A percentile compares a stretch with the other conserved stretches of the same genome.
Evolutionary conservation across 1,140 invertebrate genomes (phyloP).

Genomic region (Liolophura sinensis): DNA sequence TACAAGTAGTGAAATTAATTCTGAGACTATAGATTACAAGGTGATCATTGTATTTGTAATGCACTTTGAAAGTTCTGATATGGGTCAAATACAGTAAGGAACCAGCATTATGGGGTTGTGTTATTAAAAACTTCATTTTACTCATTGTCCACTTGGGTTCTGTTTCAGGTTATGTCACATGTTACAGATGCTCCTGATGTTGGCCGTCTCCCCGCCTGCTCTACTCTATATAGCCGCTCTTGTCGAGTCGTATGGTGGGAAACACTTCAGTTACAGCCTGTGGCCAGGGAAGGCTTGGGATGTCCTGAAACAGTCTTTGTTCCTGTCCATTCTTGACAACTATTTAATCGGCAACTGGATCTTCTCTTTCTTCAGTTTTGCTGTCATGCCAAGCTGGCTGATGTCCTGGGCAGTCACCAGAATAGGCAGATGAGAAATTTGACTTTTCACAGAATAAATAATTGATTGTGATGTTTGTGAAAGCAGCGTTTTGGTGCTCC

Average conservation of each 20-base stretch:
- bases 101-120: not conserved
- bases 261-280: constrained; percentile 15
- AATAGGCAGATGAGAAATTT: too few relatives aligned
- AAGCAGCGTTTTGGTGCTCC: too few relatives aligned
- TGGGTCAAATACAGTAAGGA: not conserved
- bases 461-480: too few relatives aligned
- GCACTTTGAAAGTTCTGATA: not conserved
- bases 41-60: not conserved
- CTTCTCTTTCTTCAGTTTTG: constrained; percentile 63
- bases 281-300: constrained; percentile 29
- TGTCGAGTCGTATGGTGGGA: constrained; percentile 20
- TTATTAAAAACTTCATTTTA: not conserved
- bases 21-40: constrained; percentile 6
- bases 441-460: too few relatives aligned
- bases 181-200: constrained; percentile 37
- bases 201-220: constrained; percentile 43
- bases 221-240: constrained; percentile 39
- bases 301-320: constrained; percentile 68
- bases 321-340: constrained; percentile 80
- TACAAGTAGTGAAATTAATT: constrained; percentile 1
- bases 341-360: constrained; percentile 75
- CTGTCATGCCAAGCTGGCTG: constrained; percentile 68
- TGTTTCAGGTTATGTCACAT: constrained; percentile 30
- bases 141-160: not conserved
- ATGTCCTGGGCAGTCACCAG: constrained; percentile 61